Evolutionary conservation across 1,140 invertebrate species (phyloP).

Genomic region (Bicyclus anynana): DNA sequence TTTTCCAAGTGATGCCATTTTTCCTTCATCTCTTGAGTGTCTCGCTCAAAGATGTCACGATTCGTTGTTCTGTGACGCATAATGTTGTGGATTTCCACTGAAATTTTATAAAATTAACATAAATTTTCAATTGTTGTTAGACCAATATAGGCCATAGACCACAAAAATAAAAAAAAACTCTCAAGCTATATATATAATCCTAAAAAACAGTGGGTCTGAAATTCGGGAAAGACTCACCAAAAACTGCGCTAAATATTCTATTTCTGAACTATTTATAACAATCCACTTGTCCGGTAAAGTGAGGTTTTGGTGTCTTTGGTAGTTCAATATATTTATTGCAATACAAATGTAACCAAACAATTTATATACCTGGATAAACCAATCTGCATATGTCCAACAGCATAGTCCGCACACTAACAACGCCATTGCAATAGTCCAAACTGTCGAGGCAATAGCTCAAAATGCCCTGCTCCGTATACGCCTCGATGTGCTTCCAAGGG

Average conservation of each 20-base stretch:
- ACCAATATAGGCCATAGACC: too few species aligned
- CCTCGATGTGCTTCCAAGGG: constrained; percentile 53
- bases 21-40: constrained; percentile 38
- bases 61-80: constrained; percentile 56
- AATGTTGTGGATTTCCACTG: constrained; percentile 68
- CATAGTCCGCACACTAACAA: constrained; percentile 45
- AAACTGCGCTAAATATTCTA: too few species aligned
- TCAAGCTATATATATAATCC: too few species aligned
- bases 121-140: too few species aligned
- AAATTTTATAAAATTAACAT: constrained; percentile 22
- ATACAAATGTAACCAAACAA: neutral
- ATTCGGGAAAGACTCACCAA: too few species aligned
- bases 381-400: constrained; percentile 54
- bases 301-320: too few species aligned
- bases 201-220: too few species aligned
- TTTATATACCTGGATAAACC: constrained; percentile 59
- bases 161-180: too few species aligned
- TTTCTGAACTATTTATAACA: too few species aligned
- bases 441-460: constrained; percentile 55
- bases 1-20: constrained; percentile 79
- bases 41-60: constrained; percentile 58
- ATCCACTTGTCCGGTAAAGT: too few species aligned
- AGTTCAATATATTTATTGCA: too few species aligned
- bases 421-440: constrained; percentile 54
- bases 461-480: constrained; percentile 52